Conservation (phyloP, 2,888 invertebrate species). For the Amphipyra berbera region DNA sequence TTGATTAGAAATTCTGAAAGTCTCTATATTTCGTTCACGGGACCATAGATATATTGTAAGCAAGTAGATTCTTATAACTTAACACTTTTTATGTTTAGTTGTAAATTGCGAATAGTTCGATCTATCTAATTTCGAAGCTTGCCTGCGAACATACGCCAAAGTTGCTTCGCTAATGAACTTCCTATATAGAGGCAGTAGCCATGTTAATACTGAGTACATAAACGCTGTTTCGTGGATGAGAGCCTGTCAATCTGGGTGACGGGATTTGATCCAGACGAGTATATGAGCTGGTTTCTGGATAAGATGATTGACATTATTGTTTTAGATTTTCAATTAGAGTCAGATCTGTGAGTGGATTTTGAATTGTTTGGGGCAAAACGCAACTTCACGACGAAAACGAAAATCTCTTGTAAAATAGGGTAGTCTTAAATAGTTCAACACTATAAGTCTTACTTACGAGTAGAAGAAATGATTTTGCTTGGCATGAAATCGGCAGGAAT, state of each 20-base stretch:
- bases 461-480: too few relatives aligned
- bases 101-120: slow-evolving; percentile 33
- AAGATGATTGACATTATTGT: slow-evolving; percentile 17
- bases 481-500: too few relatives aligned
- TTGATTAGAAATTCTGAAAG: slow-evolving; percentile 11
- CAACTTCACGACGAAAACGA: too few relatives aligned
- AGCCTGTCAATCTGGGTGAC: slow-evolving; percentile 29
- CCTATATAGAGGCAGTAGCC: slow-evolving; percentile 12
- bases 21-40: slow-evolving; percentile 3
- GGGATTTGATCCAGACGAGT: slow-evolving; percentile 19
- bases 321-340: slow-evolving; percentile 5
- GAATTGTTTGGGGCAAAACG: background rate
- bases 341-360: background rate
- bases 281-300: slow-evolving; percentile 1
- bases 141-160: slow-evolving; percentile 25
- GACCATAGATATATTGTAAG: background rate
- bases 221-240: slow-evolving; percentile 19
- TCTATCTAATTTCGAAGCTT: slow-evolving; percentile 32
- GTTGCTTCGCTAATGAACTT: slow-evolving; percentile 47
- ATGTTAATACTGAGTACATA: slow-evolving; percentile 15
- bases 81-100: slow-evolving; percentile 24
- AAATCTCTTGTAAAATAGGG: too few relatives aligned
- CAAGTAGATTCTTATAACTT: slow-evolving; percentile 21
- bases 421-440: too few relatives aligned
- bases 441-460: too few relatives aligned